A percentile compares a stretch with the other conserved stretches of the same genome.
These are phyloP conservation scores for Amphibalanus amphitrite DNA, from an alignment of 1,140 invertebrate species.

Conservation along the genomic window DNA sequence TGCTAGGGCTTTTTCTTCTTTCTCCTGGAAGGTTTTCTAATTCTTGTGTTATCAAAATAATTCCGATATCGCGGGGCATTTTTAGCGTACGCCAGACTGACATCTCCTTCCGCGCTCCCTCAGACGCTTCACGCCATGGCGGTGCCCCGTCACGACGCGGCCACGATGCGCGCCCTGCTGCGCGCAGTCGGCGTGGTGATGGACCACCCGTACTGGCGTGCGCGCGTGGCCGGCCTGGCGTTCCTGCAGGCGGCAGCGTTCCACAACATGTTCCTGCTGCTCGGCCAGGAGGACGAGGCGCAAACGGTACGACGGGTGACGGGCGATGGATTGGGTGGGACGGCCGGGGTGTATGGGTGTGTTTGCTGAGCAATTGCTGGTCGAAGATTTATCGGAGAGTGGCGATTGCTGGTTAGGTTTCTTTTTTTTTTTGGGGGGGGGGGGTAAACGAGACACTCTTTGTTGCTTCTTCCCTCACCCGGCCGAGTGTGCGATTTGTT, in stretches of 20 bases:
- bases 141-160: conserved; percentile 11
- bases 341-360: conserved; percentile 25
- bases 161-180: conserved; percentile 13
- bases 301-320: not conserved
- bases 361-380: no score
- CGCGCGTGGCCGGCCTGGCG: conserved; percentile 45
- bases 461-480: no score
- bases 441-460: no score
- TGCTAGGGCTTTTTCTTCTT: no score
- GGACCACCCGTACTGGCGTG: conserved; percentile 42
- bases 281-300: conserved; percentile 16
- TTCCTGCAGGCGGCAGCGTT: conserved; percentile 68
- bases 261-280: conserved; percentile 56
- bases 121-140: conserved; percentile 10
- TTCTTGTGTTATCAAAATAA: no score
- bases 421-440: conserved; percentile 13
- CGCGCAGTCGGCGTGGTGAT: not conserved
- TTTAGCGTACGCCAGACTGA: no score
- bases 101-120: no score
- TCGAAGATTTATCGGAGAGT: no score
- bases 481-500: no score
- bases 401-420: no score
- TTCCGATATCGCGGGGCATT: no score
- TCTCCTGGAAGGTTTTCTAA: no score
- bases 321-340: conserved; percentile 5